These are phyloP conservation scores for Scopus umbretta DNA, from an alignment of 2,113 vertebrate genomes.

Conservation along the genomic window DNA sequence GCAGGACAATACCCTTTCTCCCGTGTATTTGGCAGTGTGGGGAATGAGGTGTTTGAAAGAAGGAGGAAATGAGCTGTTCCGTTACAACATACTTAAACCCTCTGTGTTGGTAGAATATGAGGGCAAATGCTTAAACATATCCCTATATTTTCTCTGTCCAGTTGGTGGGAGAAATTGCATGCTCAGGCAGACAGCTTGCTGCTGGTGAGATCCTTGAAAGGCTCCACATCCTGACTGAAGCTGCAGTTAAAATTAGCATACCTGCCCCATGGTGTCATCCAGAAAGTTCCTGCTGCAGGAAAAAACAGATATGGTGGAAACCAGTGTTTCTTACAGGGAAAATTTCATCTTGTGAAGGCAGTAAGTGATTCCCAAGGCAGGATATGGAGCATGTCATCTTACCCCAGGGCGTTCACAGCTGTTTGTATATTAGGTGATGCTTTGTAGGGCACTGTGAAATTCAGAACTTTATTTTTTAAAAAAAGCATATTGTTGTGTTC, in stretches of 20 bases:
- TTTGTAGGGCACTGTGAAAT: neutral
- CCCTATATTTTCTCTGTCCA: neutral
- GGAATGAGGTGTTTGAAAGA: neutral
- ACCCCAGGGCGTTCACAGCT: neutral
- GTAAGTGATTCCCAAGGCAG: neutral
- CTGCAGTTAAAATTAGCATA: neutral
- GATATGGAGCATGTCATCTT: neutral
- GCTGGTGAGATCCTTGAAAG: neutral
- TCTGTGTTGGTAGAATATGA: neutral
- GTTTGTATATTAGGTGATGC: neutral
- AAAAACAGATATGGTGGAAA: neutral
- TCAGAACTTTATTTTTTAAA: neutral
- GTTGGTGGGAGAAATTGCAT: neutral
- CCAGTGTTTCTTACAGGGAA: neutral
- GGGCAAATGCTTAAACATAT: neutral
- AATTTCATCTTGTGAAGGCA: neutral
- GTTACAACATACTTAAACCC: neutral
- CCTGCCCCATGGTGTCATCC: neutral
- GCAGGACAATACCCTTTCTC: neutral
- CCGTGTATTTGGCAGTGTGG: neutral
- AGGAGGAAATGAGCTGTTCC: neutral
- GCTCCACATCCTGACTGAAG: neutral
- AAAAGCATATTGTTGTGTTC: neutral
- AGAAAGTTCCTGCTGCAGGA: neutral
- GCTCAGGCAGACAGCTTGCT: neutral